A percentile compares a stretch with the other conserved stretches of the same genome.
Conservation (phyloP, 2,797 vertebrate genomes). For the Alouatta caraya region DNA sequence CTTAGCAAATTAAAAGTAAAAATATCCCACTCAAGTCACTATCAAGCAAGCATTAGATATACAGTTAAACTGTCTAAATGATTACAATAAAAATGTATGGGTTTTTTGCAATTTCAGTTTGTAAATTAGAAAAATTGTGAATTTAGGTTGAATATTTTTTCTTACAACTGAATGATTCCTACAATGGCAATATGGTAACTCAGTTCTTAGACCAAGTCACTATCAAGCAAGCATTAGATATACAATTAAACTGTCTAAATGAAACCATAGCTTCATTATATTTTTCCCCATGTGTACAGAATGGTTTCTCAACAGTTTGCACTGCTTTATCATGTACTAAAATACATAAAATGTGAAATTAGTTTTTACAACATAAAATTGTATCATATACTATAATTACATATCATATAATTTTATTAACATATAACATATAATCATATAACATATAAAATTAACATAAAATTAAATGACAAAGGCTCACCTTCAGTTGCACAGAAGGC, state of each 20-base stretch:
- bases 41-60: background rate
- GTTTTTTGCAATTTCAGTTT: slow-evolving; percentile 3
- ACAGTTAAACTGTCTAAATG: slow-evolving; percentile 1
- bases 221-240: no score
- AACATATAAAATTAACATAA: background rate
- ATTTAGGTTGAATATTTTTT: slow-evolving; percentile 7
- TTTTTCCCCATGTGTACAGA: background rate
- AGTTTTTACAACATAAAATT: background rate
- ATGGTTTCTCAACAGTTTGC: background rate
- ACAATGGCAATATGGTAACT: background rate
- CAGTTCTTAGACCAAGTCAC: background rate
- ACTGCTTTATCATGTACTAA: background rate
- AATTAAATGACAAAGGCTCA: slow-evolving; percentile 61
- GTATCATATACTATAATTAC: background rate
- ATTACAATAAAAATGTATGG: slow-evolving; percentile 4
- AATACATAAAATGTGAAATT: background rate
- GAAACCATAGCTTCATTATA: background rate
- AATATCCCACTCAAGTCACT: background rate
- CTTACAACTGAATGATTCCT: background rate
- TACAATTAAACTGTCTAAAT: no score
- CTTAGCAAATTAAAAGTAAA: background rate
- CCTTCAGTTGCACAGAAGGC: slow-evolving; percentile 98
- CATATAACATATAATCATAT: background rate
- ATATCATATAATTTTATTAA: background rate
- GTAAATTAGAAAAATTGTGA: background rate